Evolutionary conservation across 2,888 invertebrate species (phyloP), one percentile per base, ranked within the genome.

Genomic region (Physocephala rufipes): DNA sequence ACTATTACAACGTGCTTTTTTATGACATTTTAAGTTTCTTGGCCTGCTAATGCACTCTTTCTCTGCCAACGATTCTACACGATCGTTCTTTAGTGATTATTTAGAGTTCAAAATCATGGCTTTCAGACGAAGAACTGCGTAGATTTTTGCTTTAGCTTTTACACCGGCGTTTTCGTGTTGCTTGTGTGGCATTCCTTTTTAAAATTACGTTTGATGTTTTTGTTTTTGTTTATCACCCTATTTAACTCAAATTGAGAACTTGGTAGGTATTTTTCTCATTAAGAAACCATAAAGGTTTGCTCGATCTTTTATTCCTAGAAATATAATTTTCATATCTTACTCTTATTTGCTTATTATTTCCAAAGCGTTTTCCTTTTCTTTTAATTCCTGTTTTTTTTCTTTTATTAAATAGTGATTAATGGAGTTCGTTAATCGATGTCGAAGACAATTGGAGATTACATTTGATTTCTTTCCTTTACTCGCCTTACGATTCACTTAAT

Each of bases 61-160:
- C 30, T 15, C 28, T 43, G n/a, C 3, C 45, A 21, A 13, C 49
- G 16, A 5, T 9, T 1, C 24, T 63, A 15, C 26, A 13, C n/a
- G 51, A 53, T 65, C 65, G 53, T n/a, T n/a, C 21, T 36, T 65
- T 53, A 49, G 21, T 53, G 2, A n/a, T 26, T 30, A 7, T n/a
- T n/a, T n/a, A n/a, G 28, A 26, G 30, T 53, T 66, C 53, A 36
- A 66, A 66, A 66, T 66, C 55, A 55, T 30, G 66, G 66, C 51
- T 30, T 21, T 5, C 9, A 7, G 30, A 19, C 28, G 1, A 24
- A 26, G 16, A 30, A n/a, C n/a, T 62, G 43, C 21, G 36, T n/a
- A 36, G 59, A 28, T 61, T 12, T 19, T 64, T n/a, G n/a, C n/a
- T n/a, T n/a, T n/a, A n/a, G 49, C 24, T 47, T 45, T 49, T 21